A percentile compares a stretch with the other conserved stretches of the same genome.
Evolutionary conservation across 2,888 invertebrate species (phyloP).

Genomic region (Neria commutata): DNA sequence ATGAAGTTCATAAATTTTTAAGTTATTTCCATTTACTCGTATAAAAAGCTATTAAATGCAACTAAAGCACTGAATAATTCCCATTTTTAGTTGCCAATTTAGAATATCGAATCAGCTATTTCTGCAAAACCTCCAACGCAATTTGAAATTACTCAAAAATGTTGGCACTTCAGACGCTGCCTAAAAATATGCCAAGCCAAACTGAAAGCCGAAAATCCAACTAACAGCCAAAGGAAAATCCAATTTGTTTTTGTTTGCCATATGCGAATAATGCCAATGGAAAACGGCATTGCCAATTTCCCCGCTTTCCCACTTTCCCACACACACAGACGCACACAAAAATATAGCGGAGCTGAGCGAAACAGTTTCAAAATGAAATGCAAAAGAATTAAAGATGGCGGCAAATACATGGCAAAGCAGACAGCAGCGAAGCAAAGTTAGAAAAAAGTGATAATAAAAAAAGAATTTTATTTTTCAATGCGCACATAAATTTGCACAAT

Average conservation of each 20-base stretch:
- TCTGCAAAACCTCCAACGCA: too few species aligned
- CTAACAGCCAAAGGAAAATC: constrained; percentile 45
- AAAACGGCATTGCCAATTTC: constrained; percentile 35
- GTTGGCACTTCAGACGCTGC: constrained; percentile 36
- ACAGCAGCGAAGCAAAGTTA: neutral
- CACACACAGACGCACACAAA: constrained; percentile 6
- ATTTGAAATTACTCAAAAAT: too few species aligned
- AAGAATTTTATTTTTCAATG: constrained; percentile 33
- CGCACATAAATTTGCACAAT: constrained; percentile 20
- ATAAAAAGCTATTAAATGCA: too few species aligned
- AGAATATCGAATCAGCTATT: too few species aligned
- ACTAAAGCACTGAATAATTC: too few species aligned
- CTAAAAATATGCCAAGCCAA: constrained; percentile 37
- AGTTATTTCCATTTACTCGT: too few species aligned
- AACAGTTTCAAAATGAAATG: constrained; percentile 45
- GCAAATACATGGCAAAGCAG: constrained; percentile 1
- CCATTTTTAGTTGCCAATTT: too few species aligned
- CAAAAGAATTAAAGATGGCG: constrained; percentile 28
- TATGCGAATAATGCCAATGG: constrained; percentile 24
- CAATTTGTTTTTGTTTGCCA: constrained; percentile 30
- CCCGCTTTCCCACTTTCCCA: neutral
- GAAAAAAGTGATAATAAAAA: neutral
- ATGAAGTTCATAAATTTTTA: too few species aligned
- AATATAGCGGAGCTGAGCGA: constrained; percentile 30
- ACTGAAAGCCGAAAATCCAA: constrained; percentile 39